Percentiles rank a stretch among this genome's conserved stretches.
Evolutionary conservation across 2,888 invertebrate genomes (phyloP).

Genomic region (Geotrupes spiniger): DNA sequence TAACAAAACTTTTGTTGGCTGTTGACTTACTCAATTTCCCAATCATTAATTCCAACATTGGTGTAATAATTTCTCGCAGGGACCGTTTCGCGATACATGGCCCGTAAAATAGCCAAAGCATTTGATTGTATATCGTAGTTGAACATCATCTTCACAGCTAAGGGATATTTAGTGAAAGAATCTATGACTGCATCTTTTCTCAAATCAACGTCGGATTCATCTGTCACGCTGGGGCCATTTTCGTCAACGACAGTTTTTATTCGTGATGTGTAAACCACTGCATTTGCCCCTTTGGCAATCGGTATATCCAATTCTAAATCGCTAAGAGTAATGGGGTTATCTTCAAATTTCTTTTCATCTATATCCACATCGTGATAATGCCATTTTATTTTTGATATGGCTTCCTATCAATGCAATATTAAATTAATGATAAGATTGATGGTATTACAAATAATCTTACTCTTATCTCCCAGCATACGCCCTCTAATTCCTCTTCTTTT

Average conservation of each 20-base stretch:
- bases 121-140: conserved; percentile 85
- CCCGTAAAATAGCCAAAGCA: conserved; percentile 69
- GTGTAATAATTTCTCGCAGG: conserved; percentile 60
- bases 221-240: background rate
- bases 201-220: background rate
- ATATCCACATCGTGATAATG: conserved; percentile 50
- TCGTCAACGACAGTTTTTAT: conserved; percentile 42
- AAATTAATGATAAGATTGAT: conserved; percentile 18
- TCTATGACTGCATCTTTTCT: conserved; percentile 18
- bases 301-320: conserved; percentile 66
- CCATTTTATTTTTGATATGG: conserved; percentile 59
- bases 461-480: conserved; percentile 74
- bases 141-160: conserved; percentile 90
- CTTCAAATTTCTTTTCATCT: conserved; percentile 45
- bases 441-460: conserved; percentile 46
- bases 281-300: conserved; percentile 79
- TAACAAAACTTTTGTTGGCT: background rate
- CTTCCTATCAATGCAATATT: conserved; percentile 51
- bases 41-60: conserved; percentile 52
- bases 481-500: conserved; percentile 74
- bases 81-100: conserved; percentile 80
- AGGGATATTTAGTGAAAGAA: conserved; percentile 52
- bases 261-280: conserved; percentile 73
- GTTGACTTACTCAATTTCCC: conserved; percentile 55
- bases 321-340: conserved; percentile 53